These are phyloP conservation scores for Tympanuchus pallidicinctus DNA, from an alignment of 2,113 vertebrate species.

Conservation along the genomic window DNA sequence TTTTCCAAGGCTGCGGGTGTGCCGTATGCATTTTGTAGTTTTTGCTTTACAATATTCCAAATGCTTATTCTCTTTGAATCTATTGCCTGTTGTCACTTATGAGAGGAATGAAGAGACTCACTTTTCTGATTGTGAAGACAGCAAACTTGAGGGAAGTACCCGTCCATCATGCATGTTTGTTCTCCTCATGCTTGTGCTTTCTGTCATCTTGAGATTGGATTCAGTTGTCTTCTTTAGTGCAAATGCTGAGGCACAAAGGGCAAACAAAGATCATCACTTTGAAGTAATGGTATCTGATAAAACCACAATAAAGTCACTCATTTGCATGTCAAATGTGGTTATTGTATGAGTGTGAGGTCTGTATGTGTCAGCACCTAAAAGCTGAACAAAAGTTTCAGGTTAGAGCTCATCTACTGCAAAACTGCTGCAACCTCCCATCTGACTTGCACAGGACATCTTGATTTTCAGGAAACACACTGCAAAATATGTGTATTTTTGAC, in stretches of 20 bases:
- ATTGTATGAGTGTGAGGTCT: not conserved
- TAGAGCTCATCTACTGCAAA: not conserved
- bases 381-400: not conserved
- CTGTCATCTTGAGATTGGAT: not conserved
- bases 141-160: not conserved
- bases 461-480: not conserved
- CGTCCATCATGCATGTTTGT: rapidly evolving
- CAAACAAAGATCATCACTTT: not conserved
- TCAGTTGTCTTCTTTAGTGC: not conserved
- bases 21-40: not conserved
- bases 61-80: not conserved
- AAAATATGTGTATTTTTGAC: not conserved
- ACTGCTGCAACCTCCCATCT: not conserved
- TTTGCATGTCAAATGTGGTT: not conserved
- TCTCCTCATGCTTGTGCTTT: not conserved
- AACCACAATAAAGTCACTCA: not conserved
- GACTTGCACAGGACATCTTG: not conserved
- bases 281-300: not conserved
- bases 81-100: not conserved
- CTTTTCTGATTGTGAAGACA: not conserved
- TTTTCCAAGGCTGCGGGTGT: slow-evolving; percentile 18
- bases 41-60: not conserved
- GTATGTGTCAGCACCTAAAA: not conserved
- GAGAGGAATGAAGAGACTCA: not conserved
- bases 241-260: not conserved